These are phyloP conservation scores for Chloroceryle aenea DNA, from an alignment of 2,113 vertebrate genomes.

Conservation along the genomic window DNA sequence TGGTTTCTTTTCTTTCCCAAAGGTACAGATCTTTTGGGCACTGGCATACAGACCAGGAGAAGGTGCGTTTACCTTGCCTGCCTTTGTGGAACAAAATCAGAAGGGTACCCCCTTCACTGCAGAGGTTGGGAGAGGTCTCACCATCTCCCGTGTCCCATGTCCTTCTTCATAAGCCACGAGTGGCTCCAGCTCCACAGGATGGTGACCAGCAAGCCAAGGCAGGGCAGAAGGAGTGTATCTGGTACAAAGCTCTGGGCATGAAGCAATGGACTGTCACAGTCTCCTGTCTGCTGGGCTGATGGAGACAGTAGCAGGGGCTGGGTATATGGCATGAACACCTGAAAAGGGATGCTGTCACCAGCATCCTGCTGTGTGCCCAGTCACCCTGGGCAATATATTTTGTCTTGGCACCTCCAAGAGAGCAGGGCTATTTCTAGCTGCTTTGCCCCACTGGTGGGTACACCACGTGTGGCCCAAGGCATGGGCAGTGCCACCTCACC, in stretches of 20 bases:
- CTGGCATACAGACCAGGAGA: fast-evolving
- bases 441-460: neutral
- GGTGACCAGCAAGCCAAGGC: neutral
- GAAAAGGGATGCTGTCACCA: neutral
- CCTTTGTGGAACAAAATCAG: neutral
- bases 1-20: neutral
- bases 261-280: neutral
- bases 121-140: neutral
- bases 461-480: fast-evolving
- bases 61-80: fast-evolving
- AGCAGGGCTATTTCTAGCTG: neutral
- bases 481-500: neutral
- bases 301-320: neutral
- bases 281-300: neutral
- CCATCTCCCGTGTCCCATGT: neutral
- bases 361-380: fast-evolving
- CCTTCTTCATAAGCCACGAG: neutral
- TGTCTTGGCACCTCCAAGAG: fast-evolving
- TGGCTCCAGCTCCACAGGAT: neutral
- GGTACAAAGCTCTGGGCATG: neutral
- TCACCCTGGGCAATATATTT: fast-evolving
- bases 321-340: neutral
- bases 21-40: neutral
- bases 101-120: neutral
- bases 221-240: neutral